Evolutionary conservation across 2,888 invertebrate genomes (phyloP), one percentile per base, ranked within the genome.

Genomic region (Sarcophaga subvicina): DNA sequence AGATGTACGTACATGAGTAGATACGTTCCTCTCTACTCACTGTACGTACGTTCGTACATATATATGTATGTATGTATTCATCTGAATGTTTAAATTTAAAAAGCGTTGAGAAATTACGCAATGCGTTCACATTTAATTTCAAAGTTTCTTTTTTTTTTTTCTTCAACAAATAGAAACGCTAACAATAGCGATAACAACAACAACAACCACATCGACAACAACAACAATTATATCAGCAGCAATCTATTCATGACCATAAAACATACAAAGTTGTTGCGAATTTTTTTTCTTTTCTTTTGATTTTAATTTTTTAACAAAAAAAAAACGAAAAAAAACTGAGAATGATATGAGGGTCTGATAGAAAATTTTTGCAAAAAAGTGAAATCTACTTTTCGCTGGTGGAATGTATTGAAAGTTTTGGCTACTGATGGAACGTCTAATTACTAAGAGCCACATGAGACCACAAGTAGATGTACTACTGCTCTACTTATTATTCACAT

Each of bases 71-170:
- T 14, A 47, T 22, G 25, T 60, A 47, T 22, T 60, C 66, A 71
- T 71, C 66, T 72, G 62, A 72, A 37, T 37, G 37, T 37, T 37
- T 37, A 37, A 70, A 80, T 76, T 60, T 67, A 60, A 54, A 76
- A 85, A 80, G 59, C 62, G n/a, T 80, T 66, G 22, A n/a, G 27
- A 80, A 37, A 88, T 89, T 89, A 89, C 88, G 88, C 88, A 89
- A 89, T 88, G 88, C 87, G 87, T 88, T 80, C 85, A 84, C 76
- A 78, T 81, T 80, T 83, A 73, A 73, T 70, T 75, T 63, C n/a
- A 76, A 17, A 54, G 60, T 20, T 60, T 73, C 54, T 67, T 27
- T 70, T 63, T 49, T 22, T 69, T 25, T 47, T n/a, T 11, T 25
- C 25, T 25, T 25, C 25, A 25, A 67, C 47, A 72, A 64, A 66